Base-by-base conservation (phyloP, 2,113 vertebrate genomes). In the Diadophis punctatus region DNA sequence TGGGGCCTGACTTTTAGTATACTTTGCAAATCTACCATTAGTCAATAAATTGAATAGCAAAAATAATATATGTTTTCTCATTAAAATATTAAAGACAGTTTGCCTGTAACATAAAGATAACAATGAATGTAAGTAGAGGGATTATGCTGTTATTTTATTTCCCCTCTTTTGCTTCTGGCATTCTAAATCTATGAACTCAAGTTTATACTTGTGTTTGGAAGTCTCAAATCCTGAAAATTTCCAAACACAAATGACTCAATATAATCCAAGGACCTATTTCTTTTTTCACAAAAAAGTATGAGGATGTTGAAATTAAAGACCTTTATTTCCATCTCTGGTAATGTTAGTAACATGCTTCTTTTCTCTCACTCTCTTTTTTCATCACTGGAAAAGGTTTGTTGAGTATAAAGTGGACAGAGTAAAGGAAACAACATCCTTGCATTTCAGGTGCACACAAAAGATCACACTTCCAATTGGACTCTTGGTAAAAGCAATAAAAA, bases 11-110 rank as follows among this genome's bases (percentile, higher is more conserved):
- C 18, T 43, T 80, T 43, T 80, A 43, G 74, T 80, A 43, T 22
- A 80, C 74, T 43, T 80, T 80, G 34, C 60, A 63, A 60, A 95
- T 74, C 63, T 55, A 68, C 88, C 39, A 93, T 68, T 23, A n/a
- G 80, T 46, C 88, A 86, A 9, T 0, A 0, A 49, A 43, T 84
- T 93, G 86, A 87, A 43, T 48, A 80, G 30, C 1, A 86, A 46
- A 90, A 89, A 68, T 0, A 56, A n/a, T 0, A 2, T 20, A 27
- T 0, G 7, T 89, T 0, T 11, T 12, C 84, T 18, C 55, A 52
- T 0, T 88, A 88, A 92, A 88, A 91, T 46, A 52, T 92, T 93
- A 89, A 43, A 52, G 58, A 55, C 88, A 88, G 63, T 49, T 48
- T 91, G 39, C 25, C 46, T 89, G 8, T 27, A 92, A 55, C 93